Conservation (phyloP, 2,888 invertebrate species). For the Cenopis cana region DNA sequence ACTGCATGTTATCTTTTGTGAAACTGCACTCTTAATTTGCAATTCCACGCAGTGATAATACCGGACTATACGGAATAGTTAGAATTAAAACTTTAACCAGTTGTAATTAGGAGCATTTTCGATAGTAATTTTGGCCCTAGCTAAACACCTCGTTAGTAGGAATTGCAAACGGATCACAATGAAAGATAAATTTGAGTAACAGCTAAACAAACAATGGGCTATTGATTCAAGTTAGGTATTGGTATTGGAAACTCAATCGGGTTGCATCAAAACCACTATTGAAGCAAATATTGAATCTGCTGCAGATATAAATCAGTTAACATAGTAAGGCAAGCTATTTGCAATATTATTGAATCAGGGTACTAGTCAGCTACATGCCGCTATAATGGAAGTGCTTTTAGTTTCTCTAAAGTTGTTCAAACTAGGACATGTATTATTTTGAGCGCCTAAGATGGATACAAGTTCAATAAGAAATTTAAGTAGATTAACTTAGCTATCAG, state of each 20-base stretch:
- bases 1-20: too few species aligned
- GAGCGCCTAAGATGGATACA: background rate
- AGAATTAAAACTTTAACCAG: too few species aligned
- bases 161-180: background rate
- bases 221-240: background rate
- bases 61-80: too few species aligned
- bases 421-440: slow-evolving; percentile 27
- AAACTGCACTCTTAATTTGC: background rate
- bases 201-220: background rate
- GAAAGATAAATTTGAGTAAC: background rate
- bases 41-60: background rate
- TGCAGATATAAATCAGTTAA: background rate
- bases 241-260: background rate
- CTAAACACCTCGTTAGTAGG: background rate
- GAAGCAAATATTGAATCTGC: slow-evolving; percentile 3
- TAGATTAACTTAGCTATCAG: background rate
- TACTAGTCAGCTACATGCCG: slow-evolving; percentile 4
- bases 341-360: slow-evolving; percentile 35
- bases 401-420: slow-evolving; percentile 30
- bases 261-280: background rate
- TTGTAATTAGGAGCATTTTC: too few species aligned
- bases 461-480: background rate
- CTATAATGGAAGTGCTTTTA: slow-evolving; percentile 27
- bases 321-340: slow-evolving; percentile 25
- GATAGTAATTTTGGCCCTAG: too few species aligned